Conservation (phyloP, 2,888 invertebrate species). For the Lasioglossum villosulum region DNA sequence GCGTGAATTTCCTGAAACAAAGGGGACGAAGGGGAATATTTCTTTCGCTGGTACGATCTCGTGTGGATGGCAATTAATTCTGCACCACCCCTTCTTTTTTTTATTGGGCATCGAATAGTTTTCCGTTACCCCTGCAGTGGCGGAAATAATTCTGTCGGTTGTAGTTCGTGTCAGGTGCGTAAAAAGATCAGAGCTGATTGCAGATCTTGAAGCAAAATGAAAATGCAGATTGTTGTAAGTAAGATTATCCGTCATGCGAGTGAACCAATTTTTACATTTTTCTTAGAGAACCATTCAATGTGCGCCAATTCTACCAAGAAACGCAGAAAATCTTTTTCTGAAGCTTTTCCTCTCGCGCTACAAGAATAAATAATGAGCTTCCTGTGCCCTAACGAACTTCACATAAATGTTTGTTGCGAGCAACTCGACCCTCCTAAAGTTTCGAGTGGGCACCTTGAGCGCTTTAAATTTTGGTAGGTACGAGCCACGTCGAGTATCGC, state of each 20-base stretch:
- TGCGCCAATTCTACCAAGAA: background rate
- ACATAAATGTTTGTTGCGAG: conserved; percentile 8
- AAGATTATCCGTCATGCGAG: background rate
- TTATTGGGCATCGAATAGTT: background rate
- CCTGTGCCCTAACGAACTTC: conserved; percentile 1
- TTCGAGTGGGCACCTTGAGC: conserved; percentile 4
- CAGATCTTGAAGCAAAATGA: background rate
- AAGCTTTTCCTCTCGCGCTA: background rate
- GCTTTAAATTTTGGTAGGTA: conserved; percentile 33
- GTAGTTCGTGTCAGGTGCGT: background rate
- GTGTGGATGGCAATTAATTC: background rate
- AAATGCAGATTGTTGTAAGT: background rate
- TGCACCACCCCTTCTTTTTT: background rate
- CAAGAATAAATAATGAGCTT: conserved; percentile 15
- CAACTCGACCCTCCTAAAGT: conserved; percentile 3
- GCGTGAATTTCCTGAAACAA: conserved; percentile 54
- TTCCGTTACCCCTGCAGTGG: background rate
- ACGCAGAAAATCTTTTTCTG: background rate
- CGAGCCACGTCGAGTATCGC: background rate
- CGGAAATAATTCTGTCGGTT: background rate
- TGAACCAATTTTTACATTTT: background rate
- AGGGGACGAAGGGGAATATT: background rate
- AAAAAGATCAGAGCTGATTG: too few relatives aligned
- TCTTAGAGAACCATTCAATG: background rate
- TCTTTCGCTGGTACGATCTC: background rate